Percentiles rank a stretch among this genome's conserved stretches.
Conservation (phyloP, 2,797 vertebrate genomes). For the Poliocrania exsul region DNA sequence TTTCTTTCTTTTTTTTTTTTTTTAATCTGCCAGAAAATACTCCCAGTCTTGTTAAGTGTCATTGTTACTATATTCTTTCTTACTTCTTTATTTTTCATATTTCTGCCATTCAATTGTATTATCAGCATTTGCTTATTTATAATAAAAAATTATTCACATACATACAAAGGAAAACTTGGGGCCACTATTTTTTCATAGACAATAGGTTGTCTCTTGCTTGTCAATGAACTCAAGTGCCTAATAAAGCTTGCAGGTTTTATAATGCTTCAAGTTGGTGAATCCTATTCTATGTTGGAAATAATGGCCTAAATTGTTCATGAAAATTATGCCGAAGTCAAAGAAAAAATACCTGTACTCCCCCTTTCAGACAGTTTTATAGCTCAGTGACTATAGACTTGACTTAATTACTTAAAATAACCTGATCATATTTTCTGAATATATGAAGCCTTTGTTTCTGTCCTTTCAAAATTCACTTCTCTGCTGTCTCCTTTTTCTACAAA, state of each 20-base stretch:
- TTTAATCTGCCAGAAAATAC: not conserved
- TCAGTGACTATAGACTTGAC: not conserved
- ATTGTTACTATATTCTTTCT: not conserved
- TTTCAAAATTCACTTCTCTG: not conserved
- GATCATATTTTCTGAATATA: not conserved
- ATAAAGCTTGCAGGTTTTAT: not conserved
- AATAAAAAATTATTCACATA: not conserved
- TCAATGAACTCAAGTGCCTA: not conserved
- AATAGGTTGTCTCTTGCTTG: not conserved
- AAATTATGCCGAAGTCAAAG: not conserved
- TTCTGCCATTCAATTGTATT: not conserved
- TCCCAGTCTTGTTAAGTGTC: not conserved
- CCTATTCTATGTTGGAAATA: not conserved
- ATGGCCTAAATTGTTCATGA: not conserved
- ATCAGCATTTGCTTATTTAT: not conserved
- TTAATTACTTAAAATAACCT: not conserved
- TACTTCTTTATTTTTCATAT: not conserved
- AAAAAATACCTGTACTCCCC: not conserved
- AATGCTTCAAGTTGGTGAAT: not conserved
- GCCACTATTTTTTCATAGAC: not conserved
- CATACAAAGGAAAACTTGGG: not conserved
- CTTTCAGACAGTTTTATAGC: not conserved
- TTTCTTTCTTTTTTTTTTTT: too few relatives aligned
- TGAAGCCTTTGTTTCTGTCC: not conserved
- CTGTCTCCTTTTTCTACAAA: not conserved